phyloP scores from a whole-genome alignment of 1,140 invertebrate genomes.

The Eurosta solidaginis region DNA sequence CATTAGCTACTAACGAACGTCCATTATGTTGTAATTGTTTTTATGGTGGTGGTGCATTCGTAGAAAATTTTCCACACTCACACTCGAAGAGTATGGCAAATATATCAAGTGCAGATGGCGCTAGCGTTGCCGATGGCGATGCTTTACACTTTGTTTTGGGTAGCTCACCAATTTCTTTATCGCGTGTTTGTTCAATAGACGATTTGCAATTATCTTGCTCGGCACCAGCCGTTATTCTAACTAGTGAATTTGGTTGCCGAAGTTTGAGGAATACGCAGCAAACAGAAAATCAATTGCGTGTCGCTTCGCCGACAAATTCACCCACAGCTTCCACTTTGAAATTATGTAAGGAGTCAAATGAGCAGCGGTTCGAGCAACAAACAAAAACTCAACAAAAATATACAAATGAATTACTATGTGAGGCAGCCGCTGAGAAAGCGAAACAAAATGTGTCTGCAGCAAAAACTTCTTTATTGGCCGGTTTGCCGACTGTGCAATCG shows the following conservation, averaged over 20 bases:
- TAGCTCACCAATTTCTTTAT: background rate
- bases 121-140: background rate
- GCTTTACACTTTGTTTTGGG: background rate
- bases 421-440: background rate
- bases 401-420: background rate
- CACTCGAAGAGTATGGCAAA: constrained; percentile 52
- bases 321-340: constrained; percentile 50
- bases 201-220: constrained; percentile 50
- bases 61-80: constrained; percentile 36
- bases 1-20: constrained; percentile 61
- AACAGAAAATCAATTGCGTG: background rate
- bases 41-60: constrained; percentile 28
- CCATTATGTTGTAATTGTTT: constrained; percentile 58
- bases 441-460: background rate
- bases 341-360: constrained; percentile 46
- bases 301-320: constrained; percentile 40
- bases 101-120: constrained; percentile 30
- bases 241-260: constrained; percentile 36
- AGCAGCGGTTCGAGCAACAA: constrained; percentile 32
- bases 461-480: background rate
- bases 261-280: background rate
- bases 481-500: constrained; percentile 29
- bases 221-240: constrained; percentile 51
- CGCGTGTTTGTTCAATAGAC: constrained; percentile 34
- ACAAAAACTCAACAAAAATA: constrained; percentile 2